Conservation (phyloP, 2,888 invertebrate genomes). For the Idaea dimidiata region DNA sequence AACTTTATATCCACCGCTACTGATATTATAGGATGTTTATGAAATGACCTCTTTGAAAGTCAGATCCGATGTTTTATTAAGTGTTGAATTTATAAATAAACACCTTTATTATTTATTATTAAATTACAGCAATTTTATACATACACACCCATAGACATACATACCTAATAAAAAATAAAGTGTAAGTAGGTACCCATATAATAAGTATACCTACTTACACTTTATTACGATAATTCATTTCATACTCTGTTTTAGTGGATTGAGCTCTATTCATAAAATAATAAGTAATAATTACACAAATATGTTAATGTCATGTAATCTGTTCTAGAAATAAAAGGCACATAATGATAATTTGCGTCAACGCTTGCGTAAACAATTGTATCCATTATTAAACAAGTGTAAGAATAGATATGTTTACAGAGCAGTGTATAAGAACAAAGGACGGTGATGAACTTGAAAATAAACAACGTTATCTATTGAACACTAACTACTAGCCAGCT, state of each 20-base stretch:
- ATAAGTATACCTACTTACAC: too few relatives aligned
- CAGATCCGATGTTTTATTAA: slow-evolving; percentile 13
- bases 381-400: slow-evolving; percentile 41
- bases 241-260: too few relatives aligned
- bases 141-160: not conserved
- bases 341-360: slow-evolving; percentile 48
- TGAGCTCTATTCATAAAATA: too few relatives aligned
- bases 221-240: too few relatives aligned
- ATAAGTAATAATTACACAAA: not conserved
- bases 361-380: slow-evolving; percentile 44
- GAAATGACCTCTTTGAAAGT: slow-evolving; percentile 27
- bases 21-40: slow-evolving; percentile 24
- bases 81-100: slow-evolving; percentile 7
- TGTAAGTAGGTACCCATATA: too few relatives aligned
- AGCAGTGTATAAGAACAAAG: slow-evolving; percentile 46
- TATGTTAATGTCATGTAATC: slow-evolving; percentile 12
- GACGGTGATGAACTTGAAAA: slow-evolving; percentile 58
- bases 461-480: slow-evolving; percentile 49
- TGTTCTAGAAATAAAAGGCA: slow-evolving; percentile 35
- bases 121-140: not conserved
- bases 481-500: slow-evolving; percentile 34
- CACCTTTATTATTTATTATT: not conserved
- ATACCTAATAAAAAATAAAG: too few relatives aligned
- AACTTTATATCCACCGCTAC: slow-evolving; percentile 25
- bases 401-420: slow-evolving; percentile 45